phyloP scores from a whole-genome alignment of 2,797 vertebrate species.

The Hydrophis major region DNA sequence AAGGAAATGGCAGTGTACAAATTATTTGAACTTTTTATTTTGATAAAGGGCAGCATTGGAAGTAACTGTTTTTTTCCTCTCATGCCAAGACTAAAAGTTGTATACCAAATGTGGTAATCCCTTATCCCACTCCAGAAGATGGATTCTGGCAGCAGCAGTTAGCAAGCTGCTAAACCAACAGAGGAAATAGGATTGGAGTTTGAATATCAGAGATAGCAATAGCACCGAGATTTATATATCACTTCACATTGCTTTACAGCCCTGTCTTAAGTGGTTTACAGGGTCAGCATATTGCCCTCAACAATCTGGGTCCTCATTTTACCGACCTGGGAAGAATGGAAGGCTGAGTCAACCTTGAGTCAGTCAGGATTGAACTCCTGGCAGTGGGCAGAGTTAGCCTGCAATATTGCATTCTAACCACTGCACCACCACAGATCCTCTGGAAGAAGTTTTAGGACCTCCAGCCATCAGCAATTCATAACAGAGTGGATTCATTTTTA shows the following conservation, averaged over 20 bases:
- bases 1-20: neutral
- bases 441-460: neutral
- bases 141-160: neutral
- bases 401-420: neutral
- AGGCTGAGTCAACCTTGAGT: neutral
- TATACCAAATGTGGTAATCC: neutral
- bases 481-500: neutral
- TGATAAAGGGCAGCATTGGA: neutral
- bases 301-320: neutral
- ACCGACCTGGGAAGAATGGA: neutral
- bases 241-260: neutral
- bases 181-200: neutral
- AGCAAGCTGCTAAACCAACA: neutral
- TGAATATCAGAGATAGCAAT: neutral
- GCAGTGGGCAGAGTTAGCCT: neutral
- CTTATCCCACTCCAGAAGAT: neutral
- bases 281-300: neutral
- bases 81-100: neutral
- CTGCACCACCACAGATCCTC: neutral
- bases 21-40: neutral
- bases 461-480: neutral
- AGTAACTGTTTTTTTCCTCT: neutral
- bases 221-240: neutral
- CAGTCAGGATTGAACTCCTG: neutral
- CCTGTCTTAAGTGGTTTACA: neutral